Base-by-base conservation (phyloP, 2,113 vertebrate species). In the Pelodiscus sinensis region DNA sequence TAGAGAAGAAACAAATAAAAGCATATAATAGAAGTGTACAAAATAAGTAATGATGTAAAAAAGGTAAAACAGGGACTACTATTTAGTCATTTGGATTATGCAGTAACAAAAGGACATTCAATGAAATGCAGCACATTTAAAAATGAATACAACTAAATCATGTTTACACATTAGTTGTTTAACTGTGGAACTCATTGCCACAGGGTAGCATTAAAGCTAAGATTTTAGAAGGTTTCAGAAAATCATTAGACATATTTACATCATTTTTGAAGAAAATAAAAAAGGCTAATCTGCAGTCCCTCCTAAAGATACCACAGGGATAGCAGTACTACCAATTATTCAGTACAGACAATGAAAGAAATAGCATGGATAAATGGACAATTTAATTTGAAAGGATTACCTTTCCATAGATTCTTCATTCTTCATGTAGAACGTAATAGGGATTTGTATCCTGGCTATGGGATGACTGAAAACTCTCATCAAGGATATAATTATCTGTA, bases 391-490 rank as follows among this genome's bases (percentile, higher is more conserved):
- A 90, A 60, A 6, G 1, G 1, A 9, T 1, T 19, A n/a, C 8
- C 35, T 55, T 22, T 71, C 86, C 75, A 51, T 18, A 79, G 25
- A 9, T 58, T 10, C 3, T 92, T 81, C 12, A 57, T 14, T 35
- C 13, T 58, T 81, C 24, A 14, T 24, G 14, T 24, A 16, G n/a
- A 81, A 57, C 8, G 38, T 86, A 19, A 2, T 6, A 15, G 31
- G 9, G 22, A 55, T 27, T 9, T 8, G 22, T 13, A 50, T n/a
- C 14, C 38, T 71, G 9, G 2, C 5, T 15, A 75, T 35, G 81
- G 22, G 0, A 50, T 0, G 78, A 14, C 29, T 80, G n/a, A 79
- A 68, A 2, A 11, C 8, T 50, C 8, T 9, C 27, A 9, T 51
- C 56, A 35, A 44, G 65, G 71, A 75, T 75, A 75, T 7, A 44